Conservation (phyloP, 1,140 invertebrate species). For the Pseudomyrmex dendroicus region DNA sequence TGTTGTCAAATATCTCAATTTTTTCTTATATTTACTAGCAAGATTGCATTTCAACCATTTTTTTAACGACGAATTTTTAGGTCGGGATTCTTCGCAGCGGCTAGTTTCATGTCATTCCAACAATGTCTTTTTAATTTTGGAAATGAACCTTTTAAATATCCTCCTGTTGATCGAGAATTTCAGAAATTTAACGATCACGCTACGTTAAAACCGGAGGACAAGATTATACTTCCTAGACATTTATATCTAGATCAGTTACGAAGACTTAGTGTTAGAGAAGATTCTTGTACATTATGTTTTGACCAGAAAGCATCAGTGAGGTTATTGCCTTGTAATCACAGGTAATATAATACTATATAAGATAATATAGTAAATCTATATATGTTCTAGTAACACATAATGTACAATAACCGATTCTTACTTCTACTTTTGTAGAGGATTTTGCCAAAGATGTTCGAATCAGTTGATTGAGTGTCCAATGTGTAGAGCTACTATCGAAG, state of each 20-base stretch:
- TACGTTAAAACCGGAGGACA: slow-evolving; percentile 89
- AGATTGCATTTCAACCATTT: background rate
- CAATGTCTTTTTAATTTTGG: slow-evolving; percentile 98
- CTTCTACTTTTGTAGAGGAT: slow-evolving; percentile 91
- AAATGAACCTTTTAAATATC: slow-evolving; percentile 91
- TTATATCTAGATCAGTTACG: slow-evolving; percentile 91
- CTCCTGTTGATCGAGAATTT: slow-evolving; percentile 89
- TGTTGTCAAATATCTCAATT: background rate
- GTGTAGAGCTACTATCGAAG: slow-evolving; percentile 88
- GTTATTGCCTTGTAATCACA: slow-evolving; percentile 92
- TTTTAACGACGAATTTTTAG: slow-evolving; percentile 83
- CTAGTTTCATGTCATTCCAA: slow-evolving; percentile 98
- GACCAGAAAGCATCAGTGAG: slow-evolving; percentile 91
- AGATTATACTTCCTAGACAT: slow-evolving; percentile 89
- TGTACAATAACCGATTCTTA: slow-evolving; percentile 38
- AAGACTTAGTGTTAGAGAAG: slow-evolving; percentile 91
- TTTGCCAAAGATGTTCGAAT: slow-evolving; percentile 92
- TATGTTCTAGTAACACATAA: background rate
- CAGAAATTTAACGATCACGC: slow-evolving; percentile 93
- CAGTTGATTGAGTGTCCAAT: slow-evolving; percentile 94
- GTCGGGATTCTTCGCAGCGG: slow-evolving; percentile 95
- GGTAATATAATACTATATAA: slow-evolving; percentile 84
- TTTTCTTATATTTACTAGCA: slow-evolving; percentile 4
- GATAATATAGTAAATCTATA: background rate
- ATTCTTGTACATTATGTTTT: slow-evolving; percentile 95